A percentile compares a stretch with the other conserved stretches of the same genome.
Evolutionary conservation across 2,797 vertebrate species (phyloP).

Genomic region (Allobates femoralis): DNA sequence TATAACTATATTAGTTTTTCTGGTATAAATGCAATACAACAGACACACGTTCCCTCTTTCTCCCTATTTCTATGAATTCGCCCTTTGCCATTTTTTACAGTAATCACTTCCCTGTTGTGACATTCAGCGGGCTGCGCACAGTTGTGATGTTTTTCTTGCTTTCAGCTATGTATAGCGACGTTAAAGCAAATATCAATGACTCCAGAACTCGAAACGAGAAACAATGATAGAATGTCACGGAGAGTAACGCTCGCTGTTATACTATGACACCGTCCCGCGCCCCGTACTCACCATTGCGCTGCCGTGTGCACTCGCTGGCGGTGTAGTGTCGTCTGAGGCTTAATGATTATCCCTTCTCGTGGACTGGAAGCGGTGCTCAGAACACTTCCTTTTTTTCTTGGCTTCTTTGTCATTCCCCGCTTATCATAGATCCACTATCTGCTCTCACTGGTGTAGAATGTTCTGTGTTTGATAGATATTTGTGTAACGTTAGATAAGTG

Average conservation of each 20-base stretch:
- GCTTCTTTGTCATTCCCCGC: not conserved
- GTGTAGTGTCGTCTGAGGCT: conserved; percentile 10
- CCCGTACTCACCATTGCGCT: conserved; percentile 42
- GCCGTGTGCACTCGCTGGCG: not conserved
- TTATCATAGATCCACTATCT: conserved; percentile 11
- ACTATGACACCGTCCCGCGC: not conserved
- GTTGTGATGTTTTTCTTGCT: no score
- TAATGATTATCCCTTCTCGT: conserved; percentile 51
- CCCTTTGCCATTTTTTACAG: not conserved
- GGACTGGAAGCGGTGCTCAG: not conserved
- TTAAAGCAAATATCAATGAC: no score
- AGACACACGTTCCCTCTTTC: not conserved
- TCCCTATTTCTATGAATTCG: no score
- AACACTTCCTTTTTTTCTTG: conserved; percentile 33
- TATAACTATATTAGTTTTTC: no score
- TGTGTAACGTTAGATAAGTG: no score
- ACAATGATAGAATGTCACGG: no score
- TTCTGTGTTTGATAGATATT: not conserved
- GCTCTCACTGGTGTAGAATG: conserved; percentile 45
- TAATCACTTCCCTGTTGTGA: not conserved
- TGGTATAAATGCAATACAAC: no score
- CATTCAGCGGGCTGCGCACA: not conserved
- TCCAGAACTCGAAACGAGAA: no score
- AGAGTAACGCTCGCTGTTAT: not conserved
- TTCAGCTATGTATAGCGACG: no score